Evolutionary conservation across 2,113 vertebrate species (phyloP).

Genomic region (Melanotaenia duboulayi): DNA sequence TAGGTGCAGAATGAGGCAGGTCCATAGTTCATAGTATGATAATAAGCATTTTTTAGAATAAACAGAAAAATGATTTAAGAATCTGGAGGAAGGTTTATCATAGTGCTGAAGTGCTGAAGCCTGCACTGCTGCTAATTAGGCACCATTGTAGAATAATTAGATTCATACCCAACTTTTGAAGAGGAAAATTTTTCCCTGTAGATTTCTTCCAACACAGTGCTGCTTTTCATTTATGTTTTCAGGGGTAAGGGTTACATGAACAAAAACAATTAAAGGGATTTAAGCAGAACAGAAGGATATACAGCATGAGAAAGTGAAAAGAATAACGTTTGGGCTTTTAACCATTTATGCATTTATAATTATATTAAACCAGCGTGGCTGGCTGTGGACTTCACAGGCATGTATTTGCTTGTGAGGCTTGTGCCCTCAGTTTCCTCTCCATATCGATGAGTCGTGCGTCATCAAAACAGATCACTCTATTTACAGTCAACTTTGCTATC

Average conservation of each 20-base stretch:
- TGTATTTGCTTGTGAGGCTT: conserved; percentile 51
- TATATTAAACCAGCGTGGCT: neutral
- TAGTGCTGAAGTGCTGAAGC: conserved; percentile 35
- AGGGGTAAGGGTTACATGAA: conserved; percentile 13
- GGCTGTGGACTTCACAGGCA: conserved; percentile 38
- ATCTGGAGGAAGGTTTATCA: conserved; percentile 41
- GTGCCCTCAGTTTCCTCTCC: conserved; percentile 56
- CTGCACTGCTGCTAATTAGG: conserved; percentile 59
- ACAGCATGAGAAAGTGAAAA: neutral
- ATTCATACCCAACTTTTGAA: conserved; percentile 48
- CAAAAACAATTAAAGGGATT: neutral
- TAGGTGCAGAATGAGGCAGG: conserved; percentile 23
- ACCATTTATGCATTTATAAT: conserved; percentile 17
- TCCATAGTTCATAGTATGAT: conserved; percentile 27
- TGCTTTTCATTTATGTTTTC: conserved; percentile 25
- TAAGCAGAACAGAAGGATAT: neutral
- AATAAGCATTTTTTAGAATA: conserved; percentile 41
- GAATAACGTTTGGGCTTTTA: conserved; percentile 6
- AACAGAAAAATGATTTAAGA: conserved; percentile 38
- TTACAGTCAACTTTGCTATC: conserved; percentile 68
- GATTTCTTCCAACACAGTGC: conserved; percentile 31
- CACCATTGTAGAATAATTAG: conserved; percentile 59
- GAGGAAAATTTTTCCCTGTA: conserved; percentile 51
- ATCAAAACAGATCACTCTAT: conserved; percentile 70
- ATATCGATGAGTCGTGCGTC: conserved; percentile 69